Percentiles rank a stretch among this genome's conserved stretches.
Evolutionary conservation across 1,140 invertebrate species (phyloP).

Genomic region (Zaprionus davidi): DNA sequence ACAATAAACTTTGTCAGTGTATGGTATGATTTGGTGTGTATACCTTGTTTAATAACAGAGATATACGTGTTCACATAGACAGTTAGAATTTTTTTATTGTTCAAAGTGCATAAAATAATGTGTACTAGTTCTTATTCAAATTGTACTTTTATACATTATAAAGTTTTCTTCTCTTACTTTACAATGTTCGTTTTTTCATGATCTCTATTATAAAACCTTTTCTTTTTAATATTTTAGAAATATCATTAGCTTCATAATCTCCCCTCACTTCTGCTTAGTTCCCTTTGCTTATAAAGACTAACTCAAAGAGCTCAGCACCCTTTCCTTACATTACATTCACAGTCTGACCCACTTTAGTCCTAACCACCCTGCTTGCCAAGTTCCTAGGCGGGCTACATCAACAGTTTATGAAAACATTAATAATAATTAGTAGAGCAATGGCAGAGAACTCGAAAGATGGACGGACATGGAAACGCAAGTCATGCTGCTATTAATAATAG

Average conservation of each 20-base stretch:
- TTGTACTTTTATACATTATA: too few relatives aligned
- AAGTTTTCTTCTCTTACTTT: too few relatives aligned
- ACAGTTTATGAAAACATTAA: conserved; percentile 45
- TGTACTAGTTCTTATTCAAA: too few relatives aligned
- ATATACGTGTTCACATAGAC: too few relatives aligned
- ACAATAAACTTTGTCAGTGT: too few relatives aligned
- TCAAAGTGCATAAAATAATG: too few relatives aligned
- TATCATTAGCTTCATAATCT: neutral
- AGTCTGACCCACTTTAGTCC: conserved; percentile 11
- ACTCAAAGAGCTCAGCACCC: neutral
- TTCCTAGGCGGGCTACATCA: conserved; percentile 2
- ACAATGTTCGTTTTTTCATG: too few relatives aligned
- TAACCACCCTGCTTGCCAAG: conserved; percentile 4
- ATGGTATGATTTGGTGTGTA: too few relatives aligned
- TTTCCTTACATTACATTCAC: neutral
- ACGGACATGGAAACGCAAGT: conserved; percentile 34
- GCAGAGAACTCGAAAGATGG: conserved; percentile 9
- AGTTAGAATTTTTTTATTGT: too few relatives aligned
- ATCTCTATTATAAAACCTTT: too few relatives aligned
- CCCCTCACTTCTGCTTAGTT: neutral
- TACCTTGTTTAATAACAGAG: too few relatives aligned
- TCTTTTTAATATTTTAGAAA: neutral
- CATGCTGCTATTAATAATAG: conserved; percentile 57
- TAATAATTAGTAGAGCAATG: conserved; percentile 42
- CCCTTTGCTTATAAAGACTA: neutral